Percentiles rank a stretch among this genome's conserved stretches.
Evolutionary conservation across 2,113 vertebrate species (phyloP).

Genomic region (Labrus mixtus): DNA sequence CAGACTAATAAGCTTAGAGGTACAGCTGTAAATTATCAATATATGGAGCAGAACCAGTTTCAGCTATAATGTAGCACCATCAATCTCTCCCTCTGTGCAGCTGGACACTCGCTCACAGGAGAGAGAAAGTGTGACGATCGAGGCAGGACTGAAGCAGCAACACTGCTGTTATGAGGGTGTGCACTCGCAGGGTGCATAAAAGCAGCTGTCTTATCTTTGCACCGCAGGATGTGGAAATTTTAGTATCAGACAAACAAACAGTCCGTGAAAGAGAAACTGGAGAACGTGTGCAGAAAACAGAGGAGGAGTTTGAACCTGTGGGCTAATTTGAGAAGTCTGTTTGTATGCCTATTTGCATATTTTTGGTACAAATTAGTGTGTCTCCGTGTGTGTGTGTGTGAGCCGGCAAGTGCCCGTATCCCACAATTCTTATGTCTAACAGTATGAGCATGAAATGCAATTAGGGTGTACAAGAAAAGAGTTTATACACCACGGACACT

Average conservation of each 20-base stretch:
- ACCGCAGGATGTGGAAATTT: slow-evolving; percentile 8
- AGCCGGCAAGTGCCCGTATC: neutral
- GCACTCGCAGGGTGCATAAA: neutral
- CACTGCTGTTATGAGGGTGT: slow-evolving; percentile 15
- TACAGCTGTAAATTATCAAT: slow-evolving; percentile 53
- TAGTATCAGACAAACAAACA: slow-evolving; percentile 16
- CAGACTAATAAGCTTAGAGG: slow-evolving; percentile 46
- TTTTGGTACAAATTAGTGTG: neutral
- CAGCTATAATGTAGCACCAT: slow-evolving; percentile 45
- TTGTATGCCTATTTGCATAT: slow-evolving; percentile 8
- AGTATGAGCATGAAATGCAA: neutral
- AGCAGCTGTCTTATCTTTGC: slow-evolving; percentile 43
- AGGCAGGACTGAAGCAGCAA: slow-evolving; percentile 6
- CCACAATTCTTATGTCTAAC: neutral
- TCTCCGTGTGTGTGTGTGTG: neutral
- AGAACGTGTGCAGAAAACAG: neutral
- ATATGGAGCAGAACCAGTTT: slow-evolving; percentile 49
- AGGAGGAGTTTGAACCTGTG: neutral
- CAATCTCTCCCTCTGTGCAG: slow-evolving; percentile 11
- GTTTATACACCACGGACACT: neutral
- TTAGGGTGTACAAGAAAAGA: neutral
- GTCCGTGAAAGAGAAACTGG: neutral
- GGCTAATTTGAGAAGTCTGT: neutral
- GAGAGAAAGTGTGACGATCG: slow-evolving; percentile 26
- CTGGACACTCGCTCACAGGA: slow-evolving; percentile 49